phyloP scores from a whole-genome alignment of 2,888 invertebrate species.

The Erebia ligea region DNA sequence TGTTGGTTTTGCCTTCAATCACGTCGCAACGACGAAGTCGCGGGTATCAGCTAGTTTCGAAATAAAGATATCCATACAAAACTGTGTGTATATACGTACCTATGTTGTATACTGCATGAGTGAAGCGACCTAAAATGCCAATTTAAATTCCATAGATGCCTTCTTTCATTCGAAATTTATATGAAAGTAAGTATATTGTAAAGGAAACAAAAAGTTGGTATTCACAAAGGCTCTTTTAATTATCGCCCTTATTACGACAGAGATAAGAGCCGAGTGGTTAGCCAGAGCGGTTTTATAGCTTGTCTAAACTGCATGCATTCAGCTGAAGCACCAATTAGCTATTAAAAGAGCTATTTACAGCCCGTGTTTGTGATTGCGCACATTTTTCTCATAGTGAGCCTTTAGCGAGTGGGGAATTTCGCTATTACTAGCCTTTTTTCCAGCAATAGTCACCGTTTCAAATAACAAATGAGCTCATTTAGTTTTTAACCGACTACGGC shows the following conservation, averaged over 20 bases:
- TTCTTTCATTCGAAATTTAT: neutral
- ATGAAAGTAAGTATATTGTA: neutral
- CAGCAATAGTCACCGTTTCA: neutral
- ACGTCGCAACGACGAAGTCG: no score
- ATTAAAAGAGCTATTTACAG: conserved; percentile 26
- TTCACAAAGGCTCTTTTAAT: neutral
- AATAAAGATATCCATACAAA: no score
- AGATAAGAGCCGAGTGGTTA: neutral
- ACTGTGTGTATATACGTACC: no score
- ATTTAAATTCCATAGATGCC: no score
- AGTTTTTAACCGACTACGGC: neutral
- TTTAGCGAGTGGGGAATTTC: conserved; percentile 20
- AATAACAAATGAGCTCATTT: conserved; percentile 15
- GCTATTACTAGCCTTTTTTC: conserved; percentile 15
- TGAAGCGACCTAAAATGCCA: no score
- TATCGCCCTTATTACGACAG: neutral
- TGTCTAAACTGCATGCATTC: conserved; percentile 24
- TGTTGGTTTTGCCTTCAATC: no score
- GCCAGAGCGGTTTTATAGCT: conserved; percentile 10
- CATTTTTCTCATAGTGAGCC: conserved; percentile 23
- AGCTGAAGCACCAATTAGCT: conserved; percentile 24
- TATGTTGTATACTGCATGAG: no score
- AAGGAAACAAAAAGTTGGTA: neutral
- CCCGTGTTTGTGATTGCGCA: conserved; percentile 24
- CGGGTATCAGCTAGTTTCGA: no score